A percentile compares a stretch with the other conserved stretches of the same genome.
phyloP scores from a whole-genome alignment of 2,797 vertebrate genomes.

The Holocentrus rufus region DNA sequence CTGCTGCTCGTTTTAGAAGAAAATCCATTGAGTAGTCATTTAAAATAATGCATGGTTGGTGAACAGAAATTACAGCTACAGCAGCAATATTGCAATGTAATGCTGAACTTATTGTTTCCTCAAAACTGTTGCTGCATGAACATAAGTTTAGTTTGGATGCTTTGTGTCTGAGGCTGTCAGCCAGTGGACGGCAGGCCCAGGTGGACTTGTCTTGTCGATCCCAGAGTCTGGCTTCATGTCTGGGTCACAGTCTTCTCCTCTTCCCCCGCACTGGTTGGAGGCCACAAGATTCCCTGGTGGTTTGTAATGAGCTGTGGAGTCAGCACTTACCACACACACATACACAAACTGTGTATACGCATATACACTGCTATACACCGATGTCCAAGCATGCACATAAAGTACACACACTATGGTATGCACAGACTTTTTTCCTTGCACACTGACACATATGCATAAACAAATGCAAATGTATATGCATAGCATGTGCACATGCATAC shows the following conservation, averaged over 20 bases:
- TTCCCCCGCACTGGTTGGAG: conserved; percentile 36
- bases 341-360: conserved; percentile 4
- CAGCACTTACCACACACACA: conserved; percentile 31
- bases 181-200: conserved; percentile 18
- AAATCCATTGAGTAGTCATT: neutral
- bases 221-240: conserved; percentile 39
- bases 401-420: neutral
- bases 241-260: conserved; percentile 51
- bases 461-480: neutral
- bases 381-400: neutral
- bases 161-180: conserved; percentile 44
- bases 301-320: conserved; percentile 62
- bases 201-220: conserved; percentile 28
- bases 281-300: conserved; percentile 43
- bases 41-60: neutral
- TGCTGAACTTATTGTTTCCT: neutral
- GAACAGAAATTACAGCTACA: neutral
- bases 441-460: neutral
- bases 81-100: neutral
- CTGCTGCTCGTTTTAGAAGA: neutral
- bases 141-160: conserved; percentile 17
- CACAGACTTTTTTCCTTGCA: neutral
- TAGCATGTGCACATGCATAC: neutral
- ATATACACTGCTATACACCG: neutral
- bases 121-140: conserved; percentile 1